Conservation (phyloP, 1,140 invertebrate genomes). For the Trinorchestia longiramus region DNA sequence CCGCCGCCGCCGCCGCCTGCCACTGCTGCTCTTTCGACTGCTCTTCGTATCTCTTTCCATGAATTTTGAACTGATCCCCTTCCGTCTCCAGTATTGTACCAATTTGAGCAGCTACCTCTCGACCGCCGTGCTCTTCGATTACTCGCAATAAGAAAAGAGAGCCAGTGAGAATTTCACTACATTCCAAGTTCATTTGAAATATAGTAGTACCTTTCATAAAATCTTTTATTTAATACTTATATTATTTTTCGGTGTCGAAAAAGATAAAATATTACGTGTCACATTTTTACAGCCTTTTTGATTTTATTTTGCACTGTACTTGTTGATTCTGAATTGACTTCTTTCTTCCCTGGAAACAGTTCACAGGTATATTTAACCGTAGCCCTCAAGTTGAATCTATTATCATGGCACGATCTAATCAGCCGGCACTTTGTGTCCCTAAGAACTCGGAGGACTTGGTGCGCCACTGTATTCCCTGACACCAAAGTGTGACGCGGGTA, state of each 20-base stretch:
- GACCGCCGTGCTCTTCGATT: not conserved
- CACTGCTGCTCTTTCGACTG: slow-evolving; percentile 17
- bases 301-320: no score
- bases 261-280: not conserved
- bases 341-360: no score
- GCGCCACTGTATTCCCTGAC: not conserved
- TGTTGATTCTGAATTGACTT: no score
- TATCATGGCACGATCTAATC: not conserved
- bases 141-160: not conserved
- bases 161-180: not conserved
- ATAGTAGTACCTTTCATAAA: not conserved
- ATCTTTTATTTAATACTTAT: not conserved
- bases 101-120: not conserved
- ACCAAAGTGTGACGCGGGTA: slow-evolving; percentile 19
- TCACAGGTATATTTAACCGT: not conserved
- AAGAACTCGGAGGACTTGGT: not conserved
- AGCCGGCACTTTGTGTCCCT: not conserved
- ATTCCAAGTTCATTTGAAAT: not conserved
- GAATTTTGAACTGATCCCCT: not conserved
- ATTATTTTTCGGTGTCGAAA: not conserved
- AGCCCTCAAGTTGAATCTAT: not conserved
- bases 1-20: not conserved
- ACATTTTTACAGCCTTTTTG: no score
- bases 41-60: not conserved
- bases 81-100: not conserved